Base-by-base conservation (phyloP, 2,888 invertebrate genomes). In the Drosophila nr. perissopoda region DNA sequence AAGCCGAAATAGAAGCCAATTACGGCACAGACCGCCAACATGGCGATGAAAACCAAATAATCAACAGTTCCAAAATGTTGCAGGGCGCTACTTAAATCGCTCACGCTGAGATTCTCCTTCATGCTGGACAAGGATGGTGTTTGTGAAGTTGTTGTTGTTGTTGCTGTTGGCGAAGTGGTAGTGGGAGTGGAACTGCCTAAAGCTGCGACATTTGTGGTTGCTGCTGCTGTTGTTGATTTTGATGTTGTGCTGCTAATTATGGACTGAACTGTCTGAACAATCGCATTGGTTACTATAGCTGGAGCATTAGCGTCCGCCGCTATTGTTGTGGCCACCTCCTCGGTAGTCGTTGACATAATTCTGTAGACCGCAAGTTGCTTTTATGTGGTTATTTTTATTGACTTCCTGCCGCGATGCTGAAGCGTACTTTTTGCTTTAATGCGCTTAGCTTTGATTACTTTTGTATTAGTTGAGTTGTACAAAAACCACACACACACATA, bases 1-100 rank as follows among this genome's bases (percentile, higher is more conserved):
- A 96, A 96, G 5, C 97, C 97, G 92, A 96, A 97, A 92, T 97
- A 97, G 69, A 97, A 93, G 10, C 98, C 98, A 60, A 98, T 96
- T 53, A 94, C 93, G 4, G 97, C 95, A 92, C 97, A 97, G 52
- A 96, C 93, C n/a, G 95, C 93, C 87, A 98, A 93, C 97, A 97
- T 97, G 18, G 95, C 90, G 71, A 95, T 94, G 92, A 97, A 97
- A 80, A 97, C 96, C 8, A 95, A 92, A 93, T 98, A 98, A 92
- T 98, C 98, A 75, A 94, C 94, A 94, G 95, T 94, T 16, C 95
- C 95, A 86, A 96, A 96, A 83, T 94, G 94, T 87, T 96, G 96
- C 94, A 96, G 93, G 60, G 95, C 89, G 60, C 90, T 87, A 80
- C 92, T 92, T 52, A 93, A 83, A 80, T 93, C 93, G 72, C 84